Conservation (phyloP, 2,797 vertebrate species). For the Vespertilio murinus region DNA sequence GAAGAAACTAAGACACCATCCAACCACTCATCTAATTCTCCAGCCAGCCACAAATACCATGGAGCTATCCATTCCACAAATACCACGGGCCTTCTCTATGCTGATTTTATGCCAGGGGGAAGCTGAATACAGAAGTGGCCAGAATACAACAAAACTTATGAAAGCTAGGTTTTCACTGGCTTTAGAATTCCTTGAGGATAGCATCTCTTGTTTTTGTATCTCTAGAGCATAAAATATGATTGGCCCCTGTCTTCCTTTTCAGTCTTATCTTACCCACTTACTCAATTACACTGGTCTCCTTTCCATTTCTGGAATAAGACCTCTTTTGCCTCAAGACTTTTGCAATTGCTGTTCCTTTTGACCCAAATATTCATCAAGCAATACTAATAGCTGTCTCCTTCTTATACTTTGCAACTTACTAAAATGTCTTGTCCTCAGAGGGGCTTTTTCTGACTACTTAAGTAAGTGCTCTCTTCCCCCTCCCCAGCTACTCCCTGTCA, state of each 20-base stretch:
- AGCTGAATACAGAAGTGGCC: background rate
- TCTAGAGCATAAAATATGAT: background rate
- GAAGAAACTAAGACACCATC: background rate
- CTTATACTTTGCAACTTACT: background rate
- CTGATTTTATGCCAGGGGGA: background rate
- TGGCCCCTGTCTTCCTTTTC: background rate
- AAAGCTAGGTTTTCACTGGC: background rate
- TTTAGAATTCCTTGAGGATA: background rate
- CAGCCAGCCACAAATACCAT: background rate
- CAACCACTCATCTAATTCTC: background rate
- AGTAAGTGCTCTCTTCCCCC: background rate
- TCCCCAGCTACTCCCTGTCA: background rate
- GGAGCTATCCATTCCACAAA: background rate
- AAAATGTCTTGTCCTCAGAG: background rate
- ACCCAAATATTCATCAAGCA: background rate
- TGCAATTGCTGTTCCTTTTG: slow-evolving; percentile 27
- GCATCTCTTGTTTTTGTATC: background rate
- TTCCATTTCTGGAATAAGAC: slow-evolving; percentile 12
- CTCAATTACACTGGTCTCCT: background rate
- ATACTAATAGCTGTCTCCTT: background rate
- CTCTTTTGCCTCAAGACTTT: background rate
- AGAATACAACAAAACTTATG: background rate
- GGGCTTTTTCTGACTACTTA: background rate
- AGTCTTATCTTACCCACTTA: background rate
- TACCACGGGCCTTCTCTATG: background rate